Base-by-base conservation (phyloP, 2,113 vertebrate species). In the Odobenus rosmarus region DNA sequence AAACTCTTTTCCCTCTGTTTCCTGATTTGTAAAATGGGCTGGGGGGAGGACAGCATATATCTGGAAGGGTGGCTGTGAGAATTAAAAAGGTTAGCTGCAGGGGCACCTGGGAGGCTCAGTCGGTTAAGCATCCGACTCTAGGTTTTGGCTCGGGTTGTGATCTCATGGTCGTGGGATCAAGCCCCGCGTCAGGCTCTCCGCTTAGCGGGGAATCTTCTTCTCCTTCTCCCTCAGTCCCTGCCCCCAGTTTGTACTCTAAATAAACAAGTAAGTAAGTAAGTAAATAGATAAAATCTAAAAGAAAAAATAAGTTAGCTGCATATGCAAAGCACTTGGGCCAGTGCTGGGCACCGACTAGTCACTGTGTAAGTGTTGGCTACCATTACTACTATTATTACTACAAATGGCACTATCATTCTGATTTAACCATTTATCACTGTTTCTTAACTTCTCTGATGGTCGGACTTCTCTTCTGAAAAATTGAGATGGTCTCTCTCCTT, bases 361-460 rank as follows among this genome's bases (percentile, higher is more conserved):
- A 1, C 24, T 4, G 19, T 19, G 4, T 31, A 39, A 10, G 36
- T 5, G 33, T 42, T 19, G 31, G 49, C 13, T 46, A 0, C 31
- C 18, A 1, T 9, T 24, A 0, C 94, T 26, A 7, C n/a, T 13
- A 5, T 36, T 26, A 4, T 28, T 13, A 5, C 49, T 59, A 6
- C 3, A 6, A 13, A 2, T 4, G 18, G 3, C 12, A 14, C 18
- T 26, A 14, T 23, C 57, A 0, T 57, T 76, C 84, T 11, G 36
- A 49, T 33, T 67, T 42, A 23, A 8, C 57, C 24, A 4, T 87
- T 64, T 49, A 4, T 8, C 53, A 15, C 69, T 77, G 13, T 7
- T 28, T 36, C 23, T 36, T 53, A 36, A 33, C 46, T 55, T 51
- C 74, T 62, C 67, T 83, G 76, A 77, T 49, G 24, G 7, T 90